Conservation (phyloP, 2,797 vertebrate species). For the Cirrhinus molitorella region DNA sequence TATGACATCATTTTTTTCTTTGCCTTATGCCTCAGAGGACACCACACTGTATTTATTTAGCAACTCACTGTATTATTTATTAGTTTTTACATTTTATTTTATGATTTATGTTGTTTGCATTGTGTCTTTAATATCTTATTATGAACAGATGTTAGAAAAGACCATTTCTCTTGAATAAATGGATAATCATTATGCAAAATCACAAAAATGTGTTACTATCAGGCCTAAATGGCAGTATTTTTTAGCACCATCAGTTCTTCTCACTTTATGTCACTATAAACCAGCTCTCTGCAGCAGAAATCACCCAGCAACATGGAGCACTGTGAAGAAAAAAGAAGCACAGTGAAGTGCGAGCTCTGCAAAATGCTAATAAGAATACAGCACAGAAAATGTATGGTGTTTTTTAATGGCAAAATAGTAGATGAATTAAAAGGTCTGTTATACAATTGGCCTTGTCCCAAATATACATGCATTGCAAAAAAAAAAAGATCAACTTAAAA, state of each 20-base stretch:
- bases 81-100: not conserved
- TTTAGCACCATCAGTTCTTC: slow-evolving; percentile 23
- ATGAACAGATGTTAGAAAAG: not conserved
- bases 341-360: not conserved
- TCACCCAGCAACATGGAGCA: not conserved
- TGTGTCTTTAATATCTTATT: slow-evolving; percentile 1
- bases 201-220: slow-evolving; percentile 19
- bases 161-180: not conserved
- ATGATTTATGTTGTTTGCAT: slow-evolving; percentile 18
- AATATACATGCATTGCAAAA: not conserved
- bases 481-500: too few relatives aligned
- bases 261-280: slow-evolving; percentile 4
- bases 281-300: slow-evolving; percentile 6
- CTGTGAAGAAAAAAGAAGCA: not conserved
- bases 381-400: not conserved
- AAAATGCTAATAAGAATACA: slow-evolving; percentile 32
- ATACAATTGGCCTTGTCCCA: not conserved
- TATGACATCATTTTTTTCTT: not conserved
- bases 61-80: not conserved
- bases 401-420: slow-evolving; percentile 23
- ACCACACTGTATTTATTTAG: not conserved
- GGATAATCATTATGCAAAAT: not conserved
- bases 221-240: slow-evolving; percentile 2
- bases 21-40: not conserved
- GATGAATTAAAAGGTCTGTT: slow-evolving; percentile 11